These are phyloP conservation scores for Aramus guarauna DNA, from an alignment of 2,113 vertebrate genomes.

Conservation along the genomic window DNA sequence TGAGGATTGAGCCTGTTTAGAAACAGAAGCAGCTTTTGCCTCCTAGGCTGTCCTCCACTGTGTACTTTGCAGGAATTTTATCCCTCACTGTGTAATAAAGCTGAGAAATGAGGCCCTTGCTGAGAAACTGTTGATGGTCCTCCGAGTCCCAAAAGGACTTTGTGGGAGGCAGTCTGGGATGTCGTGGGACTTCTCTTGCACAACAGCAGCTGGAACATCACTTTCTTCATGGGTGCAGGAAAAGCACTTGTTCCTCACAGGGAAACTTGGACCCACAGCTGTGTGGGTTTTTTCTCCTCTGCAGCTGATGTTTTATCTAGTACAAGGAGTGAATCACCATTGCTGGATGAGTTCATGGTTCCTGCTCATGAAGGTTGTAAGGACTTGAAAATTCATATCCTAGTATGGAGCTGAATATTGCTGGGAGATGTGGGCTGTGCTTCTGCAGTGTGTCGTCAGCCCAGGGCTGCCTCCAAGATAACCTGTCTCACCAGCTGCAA, in stretches of 20 bases:
- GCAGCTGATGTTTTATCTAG: background rate
- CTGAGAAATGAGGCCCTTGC: background rate
- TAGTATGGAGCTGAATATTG: background rate
- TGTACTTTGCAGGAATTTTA: background rate
- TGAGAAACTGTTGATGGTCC: background rate
- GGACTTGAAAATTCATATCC: background rate
- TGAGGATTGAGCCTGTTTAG: background rate
- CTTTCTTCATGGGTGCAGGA: background rate
- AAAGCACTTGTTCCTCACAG: background rate
- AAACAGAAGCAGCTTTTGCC: background rate
- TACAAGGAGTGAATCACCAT: background rate
- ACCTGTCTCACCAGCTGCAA: background rate
- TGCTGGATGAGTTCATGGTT: background rate
- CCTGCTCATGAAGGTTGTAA: background rate
- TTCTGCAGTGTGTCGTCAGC: background rate
- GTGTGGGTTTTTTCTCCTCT: background rate
- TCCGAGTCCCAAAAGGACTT: background rate
- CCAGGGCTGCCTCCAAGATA: background rate
- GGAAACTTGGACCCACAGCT: background rate
- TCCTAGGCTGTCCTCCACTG: background rate
- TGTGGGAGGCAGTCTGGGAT: background rate
- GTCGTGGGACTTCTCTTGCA: background rate
- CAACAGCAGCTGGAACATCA: background rate
- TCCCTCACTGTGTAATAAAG: background rate
- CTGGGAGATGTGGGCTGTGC: background rate